Conservation (phyloP, 2,113 vertebrate species). For the Seriola aureovittata region DNA sequence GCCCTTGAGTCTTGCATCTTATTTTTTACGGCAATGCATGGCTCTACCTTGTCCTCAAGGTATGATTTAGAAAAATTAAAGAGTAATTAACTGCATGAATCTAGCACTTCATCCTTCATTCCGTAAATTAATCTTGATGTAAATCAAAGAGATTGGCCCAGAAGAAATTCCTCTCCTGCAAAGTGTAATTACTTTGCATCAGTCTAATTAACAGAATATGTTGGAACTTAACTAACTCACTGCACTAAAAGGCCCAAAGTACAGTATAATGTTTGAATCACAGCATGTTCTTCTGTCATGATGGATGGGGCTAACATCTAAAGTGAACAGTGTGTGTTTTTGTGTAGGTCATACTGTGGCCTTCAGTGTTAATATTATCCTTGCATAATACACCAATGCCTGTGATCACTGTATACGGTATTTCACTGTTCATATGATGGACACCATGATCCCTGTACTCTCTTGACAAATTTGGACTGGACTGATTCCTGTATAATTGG, state of each 20-base stretch:
- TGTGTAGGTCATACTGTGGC: neutral
- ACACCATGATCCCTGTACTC: slow-evolving; percentile 3
- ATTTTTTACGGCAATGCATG: neutral
- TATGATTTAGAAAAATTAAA: slow-evolving; percentile 28
- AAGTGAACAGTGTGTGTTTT: neutral
- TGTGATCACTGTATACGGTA: neutral
- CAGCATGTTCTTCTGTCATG: neutral
- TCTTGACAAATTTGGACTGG: neutral
- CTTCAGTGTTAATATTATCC: neutral
- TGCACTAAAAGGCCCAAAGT: neutral
- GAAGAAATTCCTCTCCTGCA: slow-evolving; percentile 18
- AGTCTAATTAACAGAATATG: slow-evolving; percentile 38
- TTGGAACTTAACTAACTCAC: neutral
- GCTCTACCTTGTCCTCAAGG: slow-evolving; percentile 34
- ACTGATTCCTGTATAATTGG: neutral
- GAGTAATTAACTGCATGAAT: slow-evolving; percentile 38
- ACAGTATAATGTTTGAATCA: neutral
- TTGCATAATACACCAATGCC: too few species aligned
- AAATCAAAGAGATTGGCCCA: slow-evolving; percentile 39
- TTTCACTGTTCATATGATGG: neutral
- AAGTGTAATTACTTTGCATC: slow-evolving; percentile 19
- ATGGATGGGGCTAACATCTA: neutral
- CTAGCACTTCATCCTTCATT: slow-evolving; percentile 35
- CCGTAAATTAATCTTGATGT: slow-evolving; percentile 35
- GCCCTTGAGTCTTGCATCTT: neutral